A percentile compares a stretch with the other conserved stretches of the same genome.
Evolutionary conservation across 1,140 invertebrate genomes (phyloP).

Genomic region (Hypsibius dujardini): DNA sequence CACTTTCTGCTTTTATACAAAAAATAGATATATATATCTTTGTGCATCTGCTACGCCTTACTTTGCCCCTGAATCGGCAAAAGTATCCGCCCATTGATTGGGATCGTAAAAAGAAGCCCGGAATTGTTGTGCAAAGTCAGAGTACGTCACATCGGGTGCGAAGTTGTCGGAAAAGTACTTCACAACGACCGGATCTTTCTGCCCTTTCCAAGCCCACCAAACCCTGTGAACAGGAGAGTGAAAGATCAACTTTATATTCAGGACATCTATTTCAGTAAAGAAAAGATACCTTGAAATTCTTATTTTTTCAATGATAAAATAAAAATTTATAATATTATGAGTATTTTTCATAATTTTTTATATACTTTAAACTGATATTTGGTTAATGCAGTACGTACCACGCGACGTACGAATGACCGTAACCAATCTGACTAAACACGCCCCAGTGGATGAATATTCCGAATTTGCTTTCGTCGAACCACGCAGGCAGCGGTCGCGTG

Average conservation of each 20-base stretch:
- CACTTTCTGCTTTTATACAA: too few relatives aligned
- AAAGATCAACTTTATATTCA: too few relatives aligned
- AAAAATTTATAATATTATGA: too few relatives aligned
- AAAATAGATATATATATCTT: too few relatives aligned
- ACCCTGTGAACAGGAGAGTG: slow-evolving; percentile 24
- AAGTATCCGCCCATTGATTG: slow-evolving; percentile 32
- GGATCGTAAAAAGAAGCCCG: slow-evolving; percentile 34
- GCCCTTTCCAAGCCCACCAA: slow-evolving; percentile 29
- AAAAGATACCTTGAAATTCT: too few relatives aligned
- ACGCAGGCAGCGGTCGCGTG: slow-evolving; percentile 31
- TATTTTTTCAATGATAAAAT: too few relatives aligned
- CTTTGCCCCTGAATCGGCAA: slow-evolving; percentile 29
- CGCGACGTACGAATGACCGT: background rate
- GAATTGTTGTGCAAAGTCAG: slow-evolving; percentile 35
- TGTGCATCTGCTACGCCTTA: slow-evolving; percentile 13
- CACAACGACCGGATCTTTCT: slow-evolving; percentile 20
- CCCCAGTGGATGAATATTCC: slow-evolving; percentile 41
- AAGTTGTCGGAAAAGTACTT: slow-evolving; percentile 35
- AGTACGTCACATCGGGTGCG: slow-evolving; percentile 33
- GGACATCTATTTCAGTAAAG: too few relatives aligned
- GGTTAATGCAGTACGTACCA: too few relatives aligned
- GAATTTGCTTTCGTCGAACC: slow-evolving; percentile 38
- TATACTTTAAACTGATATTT: too few relatives aligned
- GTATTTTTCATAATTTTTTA: too few relatives aligned
- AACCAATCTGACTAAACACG: slow-evolving; percentile 27